Base-by-base conservation (phyloP, 2,797 vertebrate species). In the Gobionotothen gibberifrons region DNA sequence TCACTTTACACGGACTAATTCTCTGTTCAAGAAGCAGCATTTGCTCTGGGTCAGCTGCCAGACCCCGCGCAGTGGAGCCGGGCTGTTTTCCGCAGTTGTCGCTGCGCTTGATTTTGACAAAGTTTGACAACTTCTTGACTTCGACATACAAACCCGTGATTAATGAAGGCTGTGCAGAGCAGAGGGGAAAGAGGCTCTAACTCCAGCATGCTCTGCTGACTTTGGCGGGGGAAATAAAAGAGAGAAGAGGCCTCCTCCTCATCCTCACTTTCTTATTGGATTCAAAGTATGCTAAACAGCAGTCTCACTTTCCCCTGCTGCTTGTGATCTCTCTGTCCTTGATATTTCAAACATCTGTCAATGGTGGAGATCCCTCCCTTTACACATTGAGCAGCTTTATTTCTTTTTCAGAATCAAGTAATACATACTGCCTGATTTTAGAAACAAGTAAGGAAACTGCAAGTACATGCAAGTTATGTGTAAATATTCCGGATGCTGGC, bases 71-170 rank as follows among this genome's bases (percentile, higher is more conserved):
- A 87, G 90, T 92, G 83, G 91, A 87, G 90, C 59, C 69, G 90
- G 89, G 39, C 19, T 65, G 44, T 59, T 78, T 60, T 51, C 32
- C 65, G 17, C 8, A 85, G 85, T 91, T 87, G 88, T 85, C 83
- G 72, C 67, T 51, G 74, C 29, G 56, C 76, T 91, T 97, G 97
- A 98, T 80, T 85, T 80, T 90, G 83, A 99, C 83, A 43, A 93
- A 96, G 96, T 96, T 97, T 98, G 97, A 99, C 98, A 98, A 95
- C 94, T 95, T 94, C 91, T 95, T 93, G 92, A 94, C 93, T 95
- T 83, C 73, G 63, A 89, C 91, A 89, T 91, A 94, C 87, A 91
- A 93, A 87, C 92, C 78, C 78, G 84, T 89, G 93, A 94, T 94
- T 93, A 93, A 93, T 74, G 89, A 94, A 94, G 92, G 85, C 85